These are phyloP conservation scores for Cavia aperea DNA, from an alignment of 2,113 vertebrate species.

Conservation along the genomic window DNA sequence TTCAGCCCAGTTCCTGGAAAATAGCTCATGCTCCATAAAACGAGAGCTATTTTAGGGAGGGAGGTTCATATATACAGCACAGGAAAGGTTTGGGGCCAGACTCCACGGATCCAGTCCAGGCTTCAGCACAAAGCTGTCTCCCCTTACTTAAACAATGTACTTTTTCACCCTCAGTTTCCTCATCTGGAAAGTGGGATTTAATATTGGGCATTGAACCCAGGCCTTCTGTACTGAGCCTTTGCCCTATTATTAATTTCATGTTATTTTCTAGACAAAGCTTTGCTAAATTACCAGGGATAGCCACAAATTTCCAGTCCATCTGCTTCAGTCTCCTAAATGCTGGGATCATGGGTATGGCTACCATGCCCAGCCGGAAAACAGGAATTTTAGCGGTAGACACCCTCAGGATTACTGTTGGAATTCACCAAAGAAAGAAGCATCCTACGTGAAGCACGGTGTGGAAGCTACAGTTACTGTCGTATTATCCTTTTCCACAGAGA, in stretches of 20 bases:
- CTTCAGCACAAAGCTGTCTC: not conserved
- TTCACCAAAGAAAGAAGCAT: fast-evolving
- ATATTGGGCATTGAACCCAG: not conserved
- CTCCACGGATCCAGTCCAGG: not conserved
- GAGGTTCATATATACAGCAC: not conserved
- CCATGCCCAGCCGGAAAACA: not conserved
- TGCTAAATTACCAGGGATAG: not conserved
- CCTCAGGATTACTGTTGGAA: not conserved
- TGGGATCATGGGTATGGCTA: not conserved
- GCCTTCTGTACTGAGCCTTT: not conserved
- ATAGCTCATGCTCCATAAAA: not conserved
- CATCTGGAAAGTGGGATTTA: not conserved
- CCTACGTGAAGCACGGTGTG: fast-evolving
- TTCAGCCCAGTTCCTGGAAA: constrained; percentile 46
- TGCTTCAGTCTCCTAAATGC: not conserved
- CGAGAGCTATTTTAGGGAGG: constrained; percentile 39
- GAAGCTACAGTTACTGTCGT: fast-evolving
- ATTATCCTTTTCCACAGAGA: not conserved
- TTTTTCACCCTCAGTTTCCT: constrained; percentile 27
- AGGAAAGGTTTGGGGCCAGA: not conserved
- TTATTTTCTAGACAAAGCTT: not conserved
- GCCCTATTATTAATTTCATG: not conserved
- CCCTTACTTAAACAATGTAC: not conserved
- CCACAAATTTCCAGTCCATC: not conserved
- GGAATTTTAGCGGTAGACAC: not conserved